Evolutionary conservation across 2,888 invertebrate species (phyloP), one percentile per base, ranked within the genome.

Genomic region (Acronicta aceris): DNA sequence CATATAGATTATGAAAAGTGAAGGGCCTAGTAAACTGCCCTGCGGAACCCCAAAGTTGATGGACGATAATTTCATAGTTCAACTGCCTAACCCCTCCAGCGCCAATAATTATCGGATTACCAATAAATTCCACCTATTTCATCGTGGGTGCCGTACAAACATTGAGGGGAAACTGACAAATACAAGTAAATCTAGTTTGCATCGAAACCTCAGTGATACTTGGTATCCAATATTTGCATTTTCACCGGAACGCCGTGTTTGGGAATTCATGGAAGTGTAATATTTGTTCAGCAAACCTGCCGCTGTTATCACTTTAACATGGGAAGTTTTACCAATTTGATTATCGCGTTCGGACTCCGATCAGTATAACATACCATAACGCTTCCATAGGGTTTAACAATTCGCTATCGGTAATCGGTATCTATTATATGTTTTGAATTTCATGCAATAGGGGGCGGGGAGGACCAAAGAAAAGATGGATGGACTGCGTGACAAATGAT

Each of bases 141-240:
- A 33, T 49, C 36, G 54, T 57, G 61, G 76, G 46, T 69, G 48
- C 59, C 36, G n/a, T 63, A 58, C 73, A 82, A 83, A 82, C 71
- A 81, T 69, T 64, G 59, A 50, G 55, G 53, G 42, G 49, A 65
- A 59, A 75, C 65, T 55, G 53, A 69, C 74, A 84, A 84, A 85
- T 76, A 84, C 65, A 75, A 76, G 77, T 69, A 73, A 81, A 84
- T 82, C 74, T 73, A 80, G 81, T 85, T 82, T 82, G 76, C 75
- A 80, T 74, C 78, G 75, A 64, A 70, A 65, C 61, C 63, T 59
- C 13, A 36, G 36, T 36, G 74, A 82, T 79, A 79, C 74, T 71
- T 71, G 65, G 62, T 63, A 53, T 71, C 57, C 77, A 81, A 84
- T 82, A 82, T 85, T 84, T 84, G 79, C 75, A 71, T 67, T 78